phyloP scores from a whole-genome alignment of 2,888 invertebrate species.

The Carpatolechia fugitivella region DNA sequence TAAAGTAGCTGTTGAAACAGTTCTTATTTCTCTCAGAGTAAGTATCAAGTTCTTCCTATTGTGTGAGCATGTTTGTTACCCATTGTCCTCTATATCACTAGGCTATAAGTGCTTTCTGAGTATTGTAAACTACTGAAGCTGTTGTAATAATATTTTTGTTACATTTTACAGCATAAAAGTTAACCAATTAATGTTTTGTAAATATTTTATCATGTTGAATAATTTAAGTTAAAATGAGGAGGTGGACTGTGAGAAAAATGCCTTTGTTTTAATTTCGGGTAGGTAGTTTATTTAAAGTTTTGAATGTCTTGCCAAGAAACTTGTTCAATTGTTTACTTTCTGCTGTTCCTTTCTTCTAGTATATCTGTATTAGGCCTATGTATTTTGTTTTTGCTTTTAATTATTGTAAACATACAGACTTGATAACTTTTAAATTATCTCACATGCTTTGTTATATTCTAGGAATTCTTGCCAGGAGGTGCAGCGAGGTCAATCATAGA shows the following conservation, averaged over 20 bases:
- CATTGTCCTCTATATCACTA: not conserved
- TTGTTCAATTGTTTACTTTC: too few relatives aligned
- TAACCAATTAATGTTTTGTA: not conserved
- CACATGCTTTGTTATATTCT: constrained; percentile 4
- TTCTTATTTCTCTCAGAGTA: constrained; percentile 78
- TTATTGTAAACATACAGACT: too few relatives aligned
- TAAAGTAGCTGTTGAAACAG: constrained; percentile 89
- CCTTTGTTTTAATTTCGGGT: too few relatives aligned
- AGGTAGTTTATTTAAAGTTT: too few relatives aligned
- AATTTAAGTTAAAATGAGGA: too few relatives aligned
- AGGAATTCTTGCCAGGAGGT: constrained; percentile 72
- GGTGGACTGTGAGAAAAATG: too few relatives aligned
- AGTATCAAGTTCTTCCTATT: constrained; percentile 22
- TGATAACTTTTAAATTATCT: too few relatives aligned
- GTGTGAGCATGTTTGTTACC: not conserved
- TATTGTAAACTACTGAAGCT: not conserved
- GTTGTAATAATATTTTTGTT: not conserved
- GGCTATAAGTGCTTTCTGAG: too few relatives aligned
- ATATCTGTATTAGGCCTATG: not conserved
- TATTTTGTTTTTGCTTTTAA: too few relatives aligned
- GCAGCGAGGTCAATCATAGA: constrained; percentile 72
- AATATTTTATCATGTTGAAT: too few relatives aligned
- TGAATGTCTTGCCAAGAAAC: too few relatives aligned
- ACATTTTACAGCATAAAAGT: not conserved
- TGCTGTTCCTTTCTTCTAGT: not conserved